phyloP scores from a whole-genome alignment of 2,113 vertebrate genomes.

The Guaruba guarouba region DNA sequence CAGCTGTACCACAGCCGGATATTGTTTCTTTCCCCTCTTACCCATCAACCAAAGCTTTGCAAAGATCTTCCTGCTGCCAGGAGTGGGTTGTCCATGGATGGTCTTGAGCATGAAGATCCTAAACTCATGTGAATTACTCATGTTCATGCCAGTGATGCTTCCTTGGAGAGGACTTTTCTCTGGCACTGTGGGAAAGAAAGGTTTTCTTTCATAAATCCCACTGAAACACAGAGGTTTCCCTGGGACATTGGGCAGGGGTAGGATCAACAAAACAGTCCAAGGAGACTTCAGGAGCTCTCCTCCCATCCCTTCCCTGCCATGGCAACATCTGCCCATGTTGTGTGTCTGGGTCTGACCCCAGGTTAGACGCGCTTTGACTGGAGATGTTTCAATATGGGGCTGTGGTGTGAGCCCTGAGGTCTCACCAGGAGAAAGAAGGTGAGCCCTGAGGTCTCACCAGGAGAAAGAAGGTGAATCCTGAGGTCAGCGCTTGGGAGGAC shows the following conservation, averaged over 20 bases:
- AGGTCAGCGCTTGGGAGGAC: background rate
- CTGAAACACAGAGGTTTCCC: background rate
- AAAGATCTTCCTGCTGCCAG: background rate
- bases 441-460: background rate
- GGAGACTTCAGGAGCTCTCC: background rate
- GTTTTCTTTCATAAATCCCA: background rate
- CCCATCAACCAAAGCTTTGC: background rate
- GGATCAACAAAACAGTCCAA: background rate
- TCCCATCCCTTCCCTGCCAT: background rate
- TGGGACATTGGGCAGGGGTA: background rate
- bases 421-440: background rate
- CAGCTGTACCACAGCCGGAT: rapidly evolving
- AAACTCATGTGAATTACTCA: background rate
- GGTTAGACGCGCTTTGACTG: background rate
- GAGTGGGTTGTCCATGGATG: background rate
- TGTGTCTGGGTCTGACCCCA: background rate
- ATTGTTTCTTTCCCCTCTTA: background rate
- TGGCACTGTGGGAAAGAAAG: background rate
- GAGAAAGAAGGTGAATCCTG: background rate
- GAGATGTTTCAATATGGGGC: background rate
- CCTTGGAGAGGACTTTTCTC: background rate
- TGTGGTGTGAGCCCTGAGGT: background rate
- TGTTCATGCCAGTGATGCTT: background rate
- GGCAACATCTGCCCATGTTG: rapidly evolving
- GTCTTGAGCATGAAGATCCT: background rate